These are phyloP conservation scores for Prosopocoilus inquinatus DNA, from an alignment of 2,888 invertebrate genomes.

Conservation along the genomic window DNA sequence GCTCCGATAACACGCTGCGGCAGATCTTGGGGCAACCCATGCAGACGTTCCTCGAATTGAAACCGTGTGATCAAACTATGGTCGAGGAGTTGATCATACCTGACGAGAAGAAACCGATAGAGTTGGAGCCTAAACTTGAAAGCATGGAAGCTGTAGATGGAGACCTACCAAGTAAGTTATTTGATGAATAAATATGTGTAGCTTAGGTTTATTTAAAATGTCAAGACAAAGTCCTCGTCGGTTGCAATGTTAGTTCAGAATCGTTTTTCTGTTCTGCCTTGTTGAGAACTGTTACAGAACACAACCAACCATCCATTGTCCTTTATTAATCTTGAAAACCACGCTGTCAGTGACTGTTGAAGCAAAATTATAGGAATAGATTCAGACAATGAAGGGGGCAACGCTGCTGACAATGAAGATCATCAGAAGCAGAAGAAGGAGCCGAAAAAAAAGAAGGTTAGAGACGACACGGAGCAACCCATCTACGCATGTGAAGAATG, in stretches of 20 bases:
- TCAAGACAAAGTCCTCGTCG: too few relatives aligned
- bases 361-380: slow-evolving; percentile 15
- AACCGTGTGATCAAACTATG: slow-evolving; percentile 15
- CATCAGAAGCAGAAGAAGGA: slow-evolving; percentile 5
- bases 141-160: not conserved
- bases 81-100: slow-evolving; percentile 8
- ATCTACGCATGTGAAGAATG: slow-evolving; percentile 49
- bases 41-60: slow-evolving; percentile 23
- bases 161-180: slow-evolving; percentile 13
- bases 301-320: too few relatives aligned
- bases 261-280: too few relatives aligned
- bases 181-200: too few relatives aligned
- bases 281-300: too few relatives aligned
- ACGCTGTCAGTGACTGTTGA: too few relatives aligned
- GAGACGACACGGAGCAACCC: slow-evolving; percentile 47
- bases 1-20: slow-evolving; percentile 44
- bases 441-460: slow-evolving; percentile 19
- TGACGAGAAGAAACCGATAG: slow-evolving; percentile 3
- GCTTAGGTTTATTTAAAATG: too few relatives aligned
- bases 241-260: too few relatives aligned
- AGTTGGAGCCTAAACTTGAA: slow-evolving; percentile 10
- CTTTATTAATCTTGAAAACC: too few relatives aligned
- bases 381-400: slow-evolving; percentile 18
- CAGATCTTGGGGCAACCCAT: slow-evolving; percentile 36
- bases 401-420: not conserved